Base-by-base conservation (phyloP, 2,888 invertebrate species). In the Phortica magna region DNA sequence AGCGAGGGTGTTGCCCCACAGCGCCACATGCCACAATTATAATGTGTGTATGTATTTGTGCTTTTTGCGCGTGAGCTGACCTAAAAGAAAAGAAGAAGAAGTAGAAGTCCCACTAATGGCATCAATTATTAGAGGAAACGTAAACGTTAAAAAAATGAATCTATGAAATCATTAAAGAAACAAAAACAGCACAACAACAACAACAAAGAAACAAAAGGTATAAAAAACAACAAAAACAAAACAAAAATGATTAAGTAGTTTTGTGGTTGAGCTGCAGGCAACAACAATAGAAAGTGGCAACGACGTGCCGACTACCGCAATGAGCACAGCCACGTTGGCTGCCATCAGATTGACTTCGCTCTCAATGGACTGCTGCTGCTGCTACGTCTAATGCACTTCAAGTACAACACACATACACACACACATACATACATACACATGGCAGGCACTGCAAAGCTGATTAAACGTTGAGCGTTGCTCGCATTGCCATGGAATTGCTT, bases 21-120 rank as follows among this genome's bases (percentile, higher is more conserved):
- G 48, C 14, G 48, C 48, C 48, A 48, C 9, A 48, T 22, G 72
- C 59, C 57, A 48, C 68, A 17, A 17, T 43, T 19, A 48, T 42
- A 57, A 43, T n/a, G n/a, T n/a, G n/a, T n/a, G n/a, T n/a, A n/a
- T n/a, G n/a, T n/a, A n/a, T n/a, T n/a, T n/a, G n/a, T n/a, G n/a
- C n/a, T n/a, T n/a, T n/a, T n/a, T n/a, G 42, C 17, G 19, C 59
- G 43, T 59, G 73, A 42, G 42, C n/a, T 71, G 70, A 71, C 53
- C 70, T 53, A 71, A 71, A 71, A 71, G 31, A 14, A 17, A 71
- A 71, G 55, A 41, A 67, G 19, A 67, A 67, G 41, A 41, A 31
- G n/a, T 85, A 85, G 85, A 87, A 87, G 85, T 85, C 87, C 87
- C 88, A 82, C 85, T 85, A 85, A 85, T 85, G 85, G 85, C 84